A percentile compares a stretch with the other conserved stretches of the same genome.
These are phyloP conservation scores for Tenebrosternarchus preto DNA, from an alignment of 2,113 vertebrate species.

Conservation along the genomic window DNA sequence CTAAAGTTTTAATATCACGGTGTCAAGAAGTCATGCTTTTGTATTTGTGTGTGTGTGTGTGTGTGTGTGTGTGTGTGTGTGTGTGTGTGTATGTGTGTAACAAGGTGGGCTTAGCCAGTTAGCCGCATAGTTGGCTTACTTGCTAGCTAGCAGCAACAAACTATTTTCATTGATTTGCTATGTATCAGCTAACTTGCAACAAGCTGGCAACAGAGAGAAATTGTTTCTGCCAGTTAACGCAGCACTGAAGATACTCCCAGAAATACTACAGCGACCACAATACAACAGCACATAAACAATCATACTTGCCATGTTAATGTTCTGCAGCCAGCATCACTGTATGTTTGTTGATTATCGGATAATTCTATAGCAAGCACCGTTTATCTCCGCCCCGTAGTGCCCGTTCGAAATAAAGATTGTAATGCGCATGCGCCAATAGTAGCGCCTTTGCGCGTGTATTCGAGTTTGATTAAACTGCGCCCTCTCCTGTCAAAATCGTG, in stretches of 20 bases:
- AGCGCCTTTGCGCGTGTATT: constrained; percentile 21
- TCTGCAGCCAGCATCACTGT: not conserved
- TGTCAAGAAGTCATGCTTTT: not conserved
- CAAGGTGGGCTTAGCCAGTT: not conserved
- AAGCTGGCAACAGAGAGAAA: constrained; percentile 8
- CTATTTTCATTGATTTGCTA: constrained; percentile 25
- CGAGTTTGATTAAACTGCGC: not conserved
- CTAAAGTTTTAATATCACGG: no score
- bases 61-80: no score
- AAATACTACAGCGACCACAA: not conserved
- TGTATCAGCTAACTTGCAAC: constrained; percentile 13
- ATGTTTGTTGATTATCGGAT: constrained; percentile 27
- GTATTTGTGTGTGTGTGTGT: no score
- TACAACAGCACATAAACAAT: not conserved
- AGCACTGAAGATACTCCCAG: not conserved
- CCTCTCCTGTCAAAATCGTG: not conserved
- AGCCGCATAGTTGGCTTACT: constrained; percentile 14
- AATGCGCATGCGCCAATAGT: constrained; percentile 43
- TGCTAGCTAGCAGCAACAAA: constrained; percentile 27
- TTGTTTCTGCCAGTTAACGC: not conserved
- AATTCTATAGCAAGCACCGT: constrained; percentile 31
- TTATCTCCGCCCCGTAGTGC: constrained; percentile 47
- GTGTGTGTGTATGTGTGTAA: no score
- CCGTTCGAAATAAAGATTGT: constrained; percentile 13
- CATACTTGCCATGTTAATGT: constrained; percentile 35